Base-by-base conservation (phyloP, 1,140 invertebrate genomes). In the Drosophila guanche region DNA sequence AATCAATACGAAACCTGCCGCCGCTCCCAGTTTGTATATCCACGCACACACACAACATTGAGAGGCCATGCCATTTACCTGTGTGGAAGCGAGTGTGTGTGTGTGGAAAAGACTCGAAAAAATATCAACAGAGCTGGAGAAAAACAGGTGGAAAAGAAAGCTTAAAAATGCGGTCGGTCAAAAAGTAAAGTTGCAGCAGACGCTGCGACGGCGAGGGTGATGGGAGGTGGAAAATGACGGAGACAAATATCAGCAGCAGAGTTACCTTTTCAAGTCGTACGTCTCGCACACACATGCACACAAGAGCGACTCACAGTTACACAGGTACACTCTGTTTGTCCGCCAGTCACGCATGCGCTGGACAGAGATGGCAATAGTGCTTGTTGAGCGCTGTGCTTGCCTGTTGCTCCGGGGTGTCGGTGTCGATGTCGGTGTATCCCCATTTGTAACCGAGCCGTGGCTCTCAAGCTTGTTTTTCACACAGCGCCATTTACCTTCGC, bases 141-240 rank as follows among this genome's bases (percentile, higher is more conserved):
- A 88, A 86, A 83, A 88, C 83, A 88, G 83, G 83, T 89, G 83
- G 83, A 88, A 88, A 88, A 88, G 83, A 88, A 89, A 88, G 83
- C 83, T 83, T 86, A 88, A 88, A 85, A 88, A 88, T 88, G 83
- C 83, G 83, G 83, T 77, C 75, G 75, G 78, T 88, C 71, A 89
- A 88, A 86, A 88, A 81, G 61, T 71, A 78, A 81, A 84, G 79
- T 78, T 84, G 79, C 70, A 46, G 20, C 52, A 65, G 66, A 81
- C 70, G 57, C 54, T 62, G 63, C 61, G 75, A 76, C 65, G 79
- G 81, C 43, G 40, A 22, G 29, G 72, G 50, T 42, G 29, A 33
- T 12, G 47, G 37, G 50, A 53, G 22, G n/a, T 41, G 23, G 23
- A 37, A 54, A 37, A 41, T 40, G 65, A 68, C 66, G 63, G 66